Base-by-base conservation (phyloP, 1,140 invertebrate genomes). In the Hylaeus volcanicus region DNA sequence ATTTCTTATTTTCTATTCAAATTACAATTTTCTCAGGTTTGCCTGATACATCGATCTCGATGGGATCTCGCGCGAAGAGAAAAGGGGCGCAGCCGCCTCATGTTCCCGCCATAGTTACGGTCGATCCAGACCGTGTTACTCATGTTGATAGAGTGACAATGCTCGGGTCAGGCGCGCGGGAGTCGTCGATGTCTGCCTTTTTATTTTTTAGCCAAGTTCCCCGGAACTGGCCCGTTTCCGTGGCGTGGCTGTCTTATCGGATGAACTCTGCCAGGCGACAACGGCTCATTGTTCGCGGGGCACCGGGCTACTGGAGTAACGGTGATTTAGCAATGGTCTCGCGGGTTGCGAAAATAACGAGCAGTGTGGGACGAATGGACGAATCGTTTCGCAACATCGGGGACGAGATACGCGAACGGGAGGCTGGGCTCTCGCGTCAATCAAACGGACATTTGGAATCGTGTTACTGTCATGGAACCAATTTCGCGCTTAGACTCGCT, bases 211-310 rank as follows among this genome's bases (percentile, higher is more conserved):
- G 61, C 48, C 51, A 58, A 61, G 15, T 12, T 48, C 4, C 39
- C 8, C 3, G 60, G 12, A 45, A 53, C 70, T 12, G 12, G 58
- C 15, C 45, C 70, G 41, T 65, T 68, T 15, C 11, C 51, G 69
- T 39, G 51, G 64, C 48, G 48, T 61, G 39, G 61, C 53, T 2
- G 8, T 61, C 37, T 80, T 80, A 80, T 80, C 73, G 66, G 72
- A 63, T 68, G 55, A 80, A 74, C 71, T 74, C 53, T 79, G 69
- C 14, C 41, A 51, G 26, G 39, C 58, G 60, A 74, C 78, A 74
- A 75, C 72, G 79, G n/a, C 39, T 75, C 72, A 75, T 80, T 80
- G 79, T 80, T 80, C 64, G 64, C 37, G 12, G 8, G 12, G 58
- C 0, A 14, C 14, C 8, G 26, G 12, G 26, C 26, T 26, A 43